A percentile compares a stretch with the other conserved stretches of the same genome.
These are phyloP conservation scores for Cepaea hortensis DNA, from an alignment of 2,888 invertebrate species.

Conservation along the genomic window DNA sequence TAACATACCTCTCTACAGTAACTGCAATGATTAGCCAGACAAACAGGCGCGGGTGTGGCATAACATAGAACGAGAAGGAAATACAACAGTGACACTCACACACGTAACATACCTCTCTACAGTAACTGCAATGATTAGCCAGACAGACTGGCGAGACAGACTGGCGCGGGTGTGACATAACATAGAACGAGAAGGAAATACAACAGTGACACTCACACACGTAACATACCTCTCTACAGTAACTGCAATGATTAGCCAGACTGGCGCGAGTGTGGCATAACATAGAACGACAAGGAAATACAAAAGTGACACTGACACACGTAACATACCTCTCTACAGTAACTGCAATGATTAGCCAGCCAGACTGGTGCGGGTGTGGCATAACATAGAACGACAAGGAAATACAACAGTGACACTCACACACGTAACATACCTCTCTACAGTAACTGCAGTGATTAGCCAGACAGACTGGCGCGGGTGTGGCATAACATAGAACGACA, in stretches of 20 bases:
- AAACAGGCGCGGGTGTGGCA: constrained; percentile 54
- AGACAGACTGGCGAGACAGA: too few species aligned
- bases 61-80: neutral
- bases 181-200: neutral
- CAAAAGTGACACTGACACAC: neutral
- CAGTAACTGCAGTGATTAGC: constrained; percentile 74
- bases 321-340: constrained; percentile 63
- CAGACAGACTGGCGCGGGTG: constrained; percentile 64
- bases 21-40: constrained; percentile 75
- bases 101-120: constrained; percentile 57
- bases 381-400: neutral
- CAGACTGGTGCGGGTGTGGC: constrained; percentile 60
- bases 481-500: neutral
- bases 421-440: constrained; percentile 56
- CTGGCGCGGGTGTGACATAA: too few species aligned
- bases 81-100: neutral
- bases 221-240: constrained; percentile 63
- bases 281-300: neutral
- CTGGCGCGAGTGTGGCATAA: constrained; percentile 40
- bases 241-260: constrained; percentile 74
- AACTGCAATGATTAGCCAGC: constrained; percentile 74
- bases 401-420: neutral
- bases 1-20: constrained; percentile 63
- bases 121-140: constrained; percentile 74
- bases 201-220: neutral